Percentiles rank a stretch among this genome's conserved stretches.
phyloP scores from a whole-genome alignment of 2,113 vertebrate species.

The Rhinopomastus cyanomelas region DNA sequence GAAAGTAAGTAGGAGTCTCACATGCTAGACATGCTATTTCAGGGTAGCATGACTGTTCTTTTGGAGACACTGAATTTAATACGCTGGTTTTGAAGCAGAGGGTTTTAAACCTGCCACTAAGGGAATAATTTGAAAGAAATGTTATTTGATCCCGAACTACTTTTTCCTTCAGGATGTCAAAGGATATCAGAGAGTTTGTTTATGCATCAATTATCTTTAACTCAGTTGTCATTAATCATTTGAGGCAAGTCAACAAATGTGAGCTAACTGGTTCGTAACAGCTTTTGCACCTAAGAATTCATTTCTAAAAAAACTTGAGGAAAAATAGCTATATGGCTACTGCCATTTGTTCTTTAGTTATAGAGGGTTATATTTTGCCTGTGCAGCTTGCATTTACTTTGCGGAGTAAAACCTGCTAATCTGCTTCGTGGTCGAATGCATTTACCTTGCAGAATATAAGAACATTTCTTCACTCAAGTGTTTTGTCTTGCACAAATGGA shows the following conservation, averaged over 20 bases:
- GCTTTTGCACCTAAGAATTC: background rate
- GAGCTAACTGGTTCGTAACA: background rate
- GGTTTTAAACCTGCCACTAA: background rate
- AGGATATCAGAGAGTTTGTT: background rate
- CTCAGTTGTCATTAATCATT: background rate
- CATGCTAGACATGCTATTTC: background rate
- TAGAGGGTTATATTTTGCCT: background rate
- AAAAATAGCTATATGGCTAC: background rate
- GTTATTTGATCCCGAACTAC: background rate
- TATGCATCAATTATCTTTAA: background rate
- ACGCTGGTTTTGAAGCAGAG: background rate
- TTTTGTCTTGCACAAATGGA: background rate
- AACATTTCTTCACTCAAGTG: background rate
- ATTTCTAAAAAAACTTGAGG: background rate
- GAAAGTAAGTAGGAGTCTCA: background rate
- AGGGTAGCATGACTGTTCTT: background rate
- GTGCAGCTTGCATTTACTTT: background rate
- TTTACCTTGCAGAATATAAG: background rate
- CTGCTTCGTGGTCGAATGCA: background rate
- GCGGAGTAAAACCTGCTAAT: too few species aligned
- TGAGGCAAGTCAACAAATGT: background rate
- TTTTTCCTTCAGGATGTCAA: background rate
- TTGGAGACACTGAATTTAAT: background rate
- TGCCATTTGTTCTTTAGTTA: background rate
- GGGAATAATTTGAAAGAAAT: slow-evolving; percentile 4